These are phyloP conservation scores for Dryocosmus kuriphilus DNA, from an alignment of 2,888 invertebrate genomes.

Conservation along the genomic window DNA sequence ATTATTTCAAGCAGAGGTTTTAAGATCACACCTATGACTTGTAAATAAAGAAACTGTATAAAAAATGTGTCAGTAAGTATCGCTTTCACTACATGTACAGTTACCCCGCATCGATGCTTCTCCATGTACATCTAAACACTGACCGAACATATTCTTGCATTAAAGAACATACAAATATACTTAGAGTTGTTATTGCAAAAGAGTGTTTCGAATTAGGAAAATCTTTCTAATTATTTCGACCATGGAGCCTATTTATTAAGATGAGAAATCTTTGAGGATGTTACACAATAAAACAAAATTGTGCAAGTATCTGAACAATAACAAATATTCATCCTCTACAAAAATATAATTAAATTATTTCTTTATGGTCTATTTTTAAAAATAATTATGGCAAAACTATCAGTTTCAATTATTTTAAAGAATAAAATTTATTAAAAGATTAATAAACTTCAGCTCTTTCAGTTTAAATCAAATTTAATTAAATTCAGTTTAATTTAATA, in stretches of 20 bases:
- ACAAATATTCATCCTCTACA: not conserved
- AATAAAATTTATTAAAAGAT: too few relatives aligned
- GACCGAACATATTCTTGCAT: constrained; percentile 31
- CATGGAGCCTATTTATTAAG: constrained; percentile 10
- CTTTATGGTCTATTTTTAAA: too few relatives aligned
- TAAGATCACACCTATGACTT: not conserved
- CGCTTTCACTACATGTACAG: constrained; percentile 59
- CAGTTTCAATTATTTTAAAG: too few relatives aligned
- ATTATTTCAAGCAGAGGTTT: not conserved
- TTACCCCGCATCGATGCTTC: constrained; percentile 31
- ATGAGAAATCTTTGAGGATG: constrained; percentile 15
- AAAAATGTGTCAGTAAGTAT: constrained; percentile 56
- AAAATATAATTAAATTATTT: too few relatives aligned
- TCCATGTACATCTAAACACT: constrained; percentile 19
- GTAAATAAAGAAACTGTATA: constrained; percentile 49
- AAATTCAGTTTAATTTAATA: too few relatives aligned
- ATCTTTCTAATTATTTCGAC: constrained; percentile 21
- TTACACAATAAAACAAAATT: not conserved
- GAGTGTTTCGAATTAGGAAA: constrained; percentile 8
- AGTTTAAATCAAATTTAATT: too few relatives aligned
- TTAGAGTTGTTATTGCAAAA: constrained; percentile 28
- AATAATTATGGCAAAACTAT: too few relatives aligned
- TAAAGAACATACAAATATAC: constrained; percentile 23
- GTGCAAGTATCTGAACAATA: not conserved
- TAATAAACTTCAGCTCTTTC: too few relatives aligned